Conservation (phyloP, 2,888 invertebrate species). For the Hirudinaria manillensis region DNA sequence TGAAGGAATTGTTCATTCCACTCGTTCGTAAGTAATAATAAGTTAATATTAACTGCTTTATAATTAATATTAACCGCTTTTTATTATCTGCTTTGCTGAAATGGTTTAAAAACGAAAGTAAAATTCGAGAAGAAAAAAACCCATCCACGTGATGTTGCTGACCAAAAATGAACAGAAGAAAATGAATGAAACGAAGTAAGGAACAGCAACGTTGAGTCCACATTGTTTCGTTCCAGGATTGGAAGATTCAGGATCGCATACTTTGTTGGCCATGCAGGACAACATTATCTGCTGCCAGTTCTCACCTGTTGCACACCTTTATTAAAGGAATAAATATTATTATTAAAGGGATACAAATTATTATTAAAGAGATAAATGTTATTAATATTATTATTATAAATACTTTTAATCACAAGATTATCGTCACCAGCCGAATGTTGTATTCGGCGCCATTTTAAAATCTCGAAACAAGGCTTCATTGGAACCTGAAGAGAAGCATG, state of each 20-base stretch:
- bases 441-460: too few relatives aligned
- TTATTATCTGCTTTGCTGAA: too few relatives aligned
- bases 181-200: constrained; percentile 70
- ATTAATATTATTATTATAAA: background rate
- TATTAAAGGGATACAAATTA: background rate
- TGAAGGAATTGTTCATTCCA: too few relatives aligned
- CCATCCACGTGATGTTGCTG: too few relatives aligned
- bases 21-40: too few relatives aligned
- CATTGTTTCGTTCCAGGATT: constrained; percentile 58
- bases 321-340: background rate
- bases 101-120: too few relatives aligned
- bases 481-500: constrained; percentile 98
- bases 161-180: constrained; percentile 99
- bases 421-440: too few relatives aligned
- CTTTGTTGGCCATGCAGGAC: constrained; percentile 82
- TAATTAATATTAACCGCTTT: too few relatives aligned
- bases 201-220: constrained; percentile 92
- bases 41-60: too few relatives aligned
- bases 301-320: constrained; percentile 96
- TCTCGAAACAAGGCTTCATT: too few relatives aligned
- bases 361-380: background rate
- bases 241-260: constrained; percentile 67
- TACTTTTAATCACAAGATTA: background rate
- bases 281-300: constrained; percentile 99
- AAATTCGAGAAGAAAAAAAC: too few relatives aligned